A percentile compares a stretch with the other conserved stretches of the same genome.
Conservation (phyloP, 2,888 invertebrate species). For the Torymus tubicola region DNA sequence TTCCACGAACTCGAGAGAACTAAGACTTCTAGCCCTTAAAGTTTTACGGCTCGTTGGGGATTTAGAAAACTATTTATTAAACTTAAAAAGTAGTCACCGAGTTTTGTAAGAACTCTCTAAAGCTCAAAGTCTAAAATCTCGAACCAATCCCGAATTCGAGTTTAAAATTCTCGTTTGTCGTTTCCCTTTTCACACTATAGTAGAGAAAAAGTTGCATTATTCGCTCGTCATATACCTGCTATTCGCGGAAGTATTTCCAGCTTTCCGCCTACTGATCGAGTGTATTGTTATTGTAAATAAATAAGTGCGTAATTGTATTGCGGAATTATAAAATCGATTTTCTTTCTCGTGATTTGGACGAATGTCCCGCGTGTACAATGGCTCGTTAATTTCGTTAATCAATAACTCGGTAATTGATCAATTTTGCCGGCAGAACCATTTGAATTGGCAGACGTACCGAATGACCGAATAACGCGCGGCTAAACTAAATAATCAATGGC, state of each 20-base stretch:
- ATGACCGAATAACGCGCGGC: not conserved
- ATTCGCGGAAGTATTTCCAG: too few species aligned
- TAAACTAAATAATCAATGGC: not conserved
- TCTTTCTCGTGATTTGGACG: not conserved
- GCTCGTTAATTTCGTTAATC: not conserved
- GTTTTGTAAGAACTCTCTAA: not conserved
- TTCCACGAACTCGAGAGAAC: not conserved
- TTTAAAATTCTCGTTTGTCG: not conserved
- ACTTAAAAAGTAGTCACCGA: constrained; percentile 10
- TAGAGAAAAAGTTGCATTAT: too few species aligned
- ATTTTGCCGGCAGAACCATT: not conserved
- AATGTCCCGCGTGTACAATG: not conserved
- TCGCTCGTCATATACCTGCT: too few species aligned
- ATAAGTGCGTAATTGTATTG: too few species aligned
- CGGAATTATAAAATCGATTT: not conserved
- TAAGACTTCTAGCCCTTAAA: not conserved
- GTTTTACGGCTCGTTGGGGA: not conserved
- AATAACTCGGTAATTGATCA: constrained; percentile 9
- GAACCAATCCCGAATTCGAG: not conserved
- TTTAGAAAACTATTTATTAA: constrained; percentile 13
- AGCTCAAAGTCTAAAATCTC: constrained; percentile 2
- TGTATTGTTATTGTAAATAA: too few species aligned
- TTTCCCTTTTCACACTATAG: too few species aligned
- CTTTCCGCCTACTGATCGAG: too few species aligned
- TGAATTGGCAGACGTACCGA: not conserved